These are phyloP conservation scores for Porites rus DNA, from an alignment of 92 coral and sea anemone genomes.

Conservation along the genomic window DNA sequence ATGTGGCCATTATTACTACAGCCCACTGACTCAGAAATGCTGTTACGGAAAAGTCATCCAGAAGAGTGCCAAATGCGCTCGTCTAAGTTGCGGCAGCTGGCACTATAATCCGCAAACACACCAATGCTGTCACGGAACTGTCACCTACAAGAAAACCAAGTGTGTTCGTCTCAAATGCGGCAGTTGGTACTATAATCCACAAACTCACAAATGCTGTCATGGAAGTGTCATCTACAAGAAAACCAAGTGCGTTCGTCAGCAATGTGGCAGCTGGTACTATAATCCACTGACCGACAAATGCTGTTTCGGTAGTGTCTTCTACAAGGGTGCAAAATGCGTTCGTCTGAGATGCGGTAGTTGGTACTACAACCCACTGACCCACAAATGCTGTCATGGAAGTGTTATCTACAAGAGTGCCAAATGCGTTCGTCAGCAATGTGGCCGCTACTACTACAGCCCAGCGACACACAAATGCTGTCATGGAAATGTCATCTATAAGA, in stretches of 20 bases:
- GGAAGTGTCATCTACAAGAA: no score
- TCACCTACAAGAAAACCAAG: no score
- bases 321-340: no score
- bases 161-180: no score
- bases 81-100: background rate
- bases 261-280: background rate
- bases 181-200: no score
- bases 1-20: background rate
- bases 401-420: background rate
- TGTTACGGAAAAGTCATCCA: constrained; percentile 6
- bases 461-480: background rate
- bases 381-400: background rate
- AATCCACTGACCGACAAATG: background rate
- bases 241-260: background rate
- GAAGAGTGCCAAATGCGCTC: background rate
- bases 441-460: background rate
- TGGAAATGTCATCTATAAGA: background rate
- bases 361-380: background rate
- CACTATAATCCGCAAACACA: background rate
- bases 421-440: background rate
- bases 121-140: background rate
- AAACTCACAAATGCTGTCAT: no score
- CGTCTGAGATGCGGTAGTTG: background rate
- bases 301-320: background rate
- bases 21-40: background rate